phyloP scores from a whole-genome alignment of 2,113 vertebrate species.

The Alouatta palliata region DNA sequence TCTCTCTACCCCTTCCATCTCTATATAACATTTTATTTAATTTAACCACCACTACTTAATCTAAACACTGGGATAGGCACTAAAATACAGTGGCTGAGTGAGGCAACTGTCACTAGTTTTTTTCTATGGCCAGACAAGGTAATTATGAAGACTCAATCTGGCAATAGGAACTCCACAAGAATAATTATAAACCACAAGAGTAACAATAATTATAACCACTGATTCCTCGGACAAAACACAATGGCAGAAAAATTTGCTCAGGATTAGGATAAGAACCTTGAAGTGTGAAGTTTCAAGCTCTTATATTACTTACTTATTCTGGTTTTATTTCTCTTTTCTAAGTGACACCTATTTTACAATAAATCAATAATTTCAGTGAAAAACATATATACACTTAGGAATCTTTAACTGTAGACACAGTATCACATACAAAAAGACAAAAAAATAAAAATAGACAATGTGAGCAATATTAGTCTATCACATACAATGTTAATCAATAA shows the following conservation, averaged over 20 bases:
- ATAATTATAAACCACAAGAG: constrained; percentile 22
- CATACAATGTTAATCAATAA: neutral
- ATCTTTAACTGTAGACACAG: neutral
- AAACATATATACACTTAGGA: constrained; percentile 24
- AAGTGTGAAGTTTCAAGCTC: constrained; percentile 38
- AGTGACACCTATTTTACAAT: neutral
- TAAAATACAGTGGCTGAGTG: neutral
- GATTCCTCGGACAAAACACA: neutral
- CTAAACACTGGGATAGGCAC: neutral
- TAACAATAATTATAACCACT: constrained; percentile 16
- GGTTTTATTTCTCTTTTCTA: constrained; percentile 35
- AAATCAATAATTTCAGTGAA: neutral
- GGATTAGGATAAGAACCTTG: constrained; percentile 27
- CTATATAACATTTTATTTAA: neutral
- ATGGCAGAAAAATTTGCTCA: neutral
- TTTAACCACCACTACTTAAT: neutral
- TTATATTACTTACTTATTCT: neutral
- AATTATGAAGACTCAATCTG: constrained; percentile 8
- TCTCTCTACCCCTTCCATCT: neutral
- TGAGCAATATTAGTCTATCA: neutral
- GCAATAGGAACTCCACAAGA: neutral
- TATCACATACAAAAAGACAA: neutral
- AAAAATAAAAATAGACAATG: neutral
- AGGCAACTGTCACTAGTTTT: constrained; percentile 31
- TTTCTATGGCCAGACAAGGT: neutral